Evolutionary conservation across 2,113 vertebrate species (phyloP).

Genomic region (Dicaeum eximium): DNA sequence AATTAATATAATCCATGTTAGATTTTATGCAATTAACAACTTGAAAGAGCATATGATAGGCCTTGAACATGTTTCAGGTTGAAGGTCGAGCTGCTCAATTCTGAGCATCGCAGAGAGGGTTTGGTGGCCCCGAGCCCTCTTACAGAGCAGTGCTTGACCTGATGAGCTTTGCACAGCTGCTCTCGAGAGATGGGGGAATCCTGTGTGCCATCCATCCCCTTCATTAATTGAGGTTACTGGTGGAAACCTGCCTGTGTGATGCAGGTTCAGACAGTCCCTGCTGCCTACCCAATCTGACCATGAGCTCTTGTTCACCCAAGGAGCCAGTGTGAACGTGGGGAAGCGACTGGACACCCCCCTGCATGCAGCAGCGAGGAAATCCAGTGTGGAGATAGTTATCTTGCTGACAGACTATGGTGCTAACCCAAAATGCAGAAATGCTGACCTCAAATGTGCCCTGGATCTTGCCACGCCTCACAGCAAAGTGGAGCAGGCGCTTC

Average conservation of each 20-base stretch:
- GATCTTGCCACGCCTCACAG: slow-evolving; percentile 77
- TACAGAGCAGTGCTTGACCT: background rate
- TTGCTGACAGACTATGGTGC: slow-evolving; percentile 88
- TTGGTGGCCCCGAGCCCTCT: background rate
- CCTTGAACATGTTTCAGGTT: background rate
- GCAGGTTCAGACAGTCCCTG: background rate
- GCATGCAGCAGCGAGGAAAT: slow-evolving; percentile 78
- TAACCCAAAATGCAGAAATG: slow-evolving; percentile 75
- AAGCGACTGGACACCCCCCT: slow-evolving; percentile 80
- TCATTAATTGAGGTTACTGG: background rate
- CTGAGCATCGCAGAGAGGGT: rapidly evolving
- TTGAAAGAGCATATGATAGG: background rate
- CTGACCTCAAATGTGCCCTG: slow-evolving; percentile 80
- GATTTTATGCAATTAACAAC: background rate
- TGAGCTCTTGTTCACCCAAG: slow-evolving; percentile 59
- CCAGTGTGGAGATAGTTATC: slow-evolving; percentile 69
- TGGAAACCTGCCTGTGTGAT: background rate
- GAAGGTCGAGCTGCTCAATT: background rate
- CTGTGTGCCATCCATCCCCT: background rate
- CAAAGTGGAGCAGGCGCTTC: slow-evolving; percentile 69
- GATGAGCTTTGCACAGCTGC: background rate
- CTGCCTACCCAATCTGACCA: background rate
- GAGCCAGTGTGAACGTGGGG: slow-evolving; percentile 79
- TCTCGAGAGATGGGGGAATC: background rate
- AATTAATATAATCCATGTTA: background rate